Evolutionary conservation across 1,140 invertebrate species (phyloP), one percentile per base, ranked within the genome.

Genomic region (Anastrepha ludens): DNA sequence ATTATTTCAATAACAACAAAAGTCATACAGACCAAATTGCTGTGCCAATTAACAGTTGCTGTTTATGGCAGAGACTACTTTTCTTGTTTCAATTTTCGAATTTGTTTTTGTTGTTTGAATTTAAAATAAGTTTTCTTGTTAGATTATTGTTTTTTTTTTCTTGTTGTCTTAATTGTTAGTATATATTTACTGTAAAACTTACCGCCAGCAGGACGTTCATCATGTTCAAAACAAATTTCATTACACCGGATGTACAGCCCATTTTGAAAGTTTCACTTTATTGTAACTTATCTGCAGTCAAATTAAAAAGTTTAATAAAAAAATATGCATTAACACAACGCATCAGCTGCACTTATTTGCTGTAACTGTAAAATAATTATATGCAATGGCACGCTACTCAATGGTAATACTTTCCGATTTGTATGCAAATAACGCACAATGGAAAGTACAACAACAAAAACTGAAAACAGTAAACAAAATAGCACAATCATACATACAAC

Each of bases 171-270:
- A 67, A 39, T 67, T 55, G 74, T 20, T 55, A 20, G 7, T 81
- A 55, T n/a, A 20, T 55, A 55, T 39, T 3, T 70, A 67, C 50
- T 67, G 59, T 55, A 29, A 17, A 85, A 89, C 91, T 92, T 90
- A 92, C 91, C 88, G 89, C 91, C 86, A 88, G 89, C 87, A 6
- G 39, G 39, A 90, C 90, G 67, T 91, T 92, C 13, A 92, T 87
- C 3, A 88, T 89, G 87, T 91, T 92, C 7, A 92, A 89, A 39
- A 91, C 88, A 86, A 90, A 92, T 89, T 92, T 92, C 20, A 91
- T 88, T 50, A 89, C 90, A 41, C 89, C 91, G 55, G 91, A 91
- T 85, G 91, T 91, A 81, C 90, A 91, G 20, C 91, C 91, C 91
- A 92, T 92, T 8, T 89, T 91, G 44, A 41, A 29, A 3, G 20